Percentiles rank a stretch among this genome's conserved stretches.
These are phyloP conservation scores for Sthenelais limicola DNA, from an alignment of 2,888 invertebrate species.

Conservation along the genomic window DNA sequence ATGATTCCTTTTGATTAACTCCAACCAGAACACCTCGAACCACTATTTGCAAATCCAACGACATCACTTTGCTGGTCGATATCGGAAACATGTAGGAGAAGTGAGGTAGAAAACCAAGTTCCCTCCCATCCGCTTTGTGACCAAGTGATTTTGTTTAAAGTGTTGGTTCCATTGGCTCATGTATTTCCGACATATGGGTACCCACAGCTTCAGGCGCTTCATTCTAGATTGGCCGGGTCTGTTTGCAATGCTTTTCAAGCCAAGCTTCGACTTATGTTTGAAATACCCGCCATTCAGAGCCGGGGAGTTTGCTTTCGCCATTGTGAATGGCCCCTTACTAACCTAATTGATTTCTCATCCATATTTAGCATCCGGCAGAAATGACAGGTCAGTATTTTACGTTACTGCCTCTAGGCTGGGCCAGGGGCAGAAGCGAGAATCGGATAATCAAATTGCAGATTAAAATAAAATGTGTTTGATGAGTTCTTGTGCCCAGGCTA, in stretches of 20 bases:
- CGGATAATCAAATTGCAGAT: constrained; percentile 29
- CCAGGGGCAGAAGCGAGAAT: no score
- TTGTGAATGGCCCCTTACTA: no score
- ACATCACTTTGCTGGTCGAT: constrained; percentile 38
- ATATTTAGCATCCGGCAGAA: no score
- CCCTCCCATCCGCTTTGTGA: constrained; percentile 17
- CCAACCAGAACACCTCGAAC: neutral
- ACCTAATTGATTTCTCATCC: no score
- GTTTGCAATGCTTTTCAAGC: constrained; percentile 18
- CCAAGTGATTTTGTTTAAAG: constrained; percentile 34
- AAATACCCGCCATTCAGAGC: neutral
- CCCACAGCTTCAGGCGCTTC: neutral
- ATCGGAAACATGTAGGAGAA: neutral
- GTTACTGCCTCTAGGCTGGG: no score
- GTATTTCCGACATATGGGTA: neutral
- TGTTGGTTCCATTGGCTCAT: constrained; percentile 3
- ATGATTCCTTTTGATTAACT: constrained; percentile 34
- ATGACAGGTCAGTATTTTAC: no score
- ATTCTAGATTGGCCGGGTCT: neutral
- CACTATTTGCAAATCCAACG: constrained; percentile 38
- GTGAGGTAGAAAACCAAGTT: constrained; percentile 29
- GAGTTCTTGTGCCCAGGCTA: no score
- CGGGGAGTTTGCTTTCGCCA: constrained; percentile 23
- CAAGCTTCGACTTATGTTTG: neutral
- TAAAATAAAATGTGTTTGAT: constrained; percentile 36